Base-by-base conservation (phyloP, 1,140 invertebrate species). In the Drosophila murphyi region DNA sequence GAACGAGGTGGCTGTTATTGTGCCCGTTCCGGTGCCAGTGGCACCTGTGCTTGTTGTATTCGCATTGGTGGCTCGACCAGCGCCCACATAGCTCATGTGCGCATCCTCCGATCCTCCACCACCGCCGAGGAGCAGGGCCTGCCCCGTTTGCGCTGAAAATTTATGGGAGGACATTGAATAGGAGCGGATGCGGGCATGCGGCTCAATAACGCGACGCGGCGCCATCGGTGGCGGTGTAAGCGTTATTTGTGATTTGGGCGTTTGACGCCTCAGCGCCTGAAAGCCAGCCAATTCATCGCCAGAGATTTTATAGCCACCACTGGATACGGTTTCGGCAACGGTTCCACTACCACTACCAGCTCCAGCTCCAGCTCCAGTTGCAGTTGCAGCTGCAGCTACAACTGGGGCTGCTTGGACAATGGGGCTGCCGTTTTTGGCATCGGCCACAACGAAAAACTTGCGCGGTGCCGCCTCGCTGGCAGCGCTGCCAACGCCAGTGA, bases 121-220 rank as follows among this genome's bases (percentile, higher is more conserved):
- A n/a, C 39, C 39, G n/a, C n/a, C 50, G 29, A 54, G 78, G 31
- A 75, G 50, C 4, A 52, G 29, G 31, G 55, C 50, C 8, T 65
- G 76, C 3, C 10, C 39, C 39, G 59, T 45, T 62, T 68, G 68
- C 2, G 82, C 91, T 92, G 91, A 63, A 91, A 92, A 37, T 89
- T 92, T 90, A 92, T 91, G 72, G 72, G 91, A 90, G 55, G 86
- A 82, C 55, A 92, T 61, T 92, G 91, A 92, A 41, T 71, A 78
- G 54, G 89, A 92, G 54, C 91, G 91, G 43, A 80, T 92, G 52
- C 91, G 55, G 45, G 87, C 57, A 34, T 71, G 68, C 4, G 72
- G 59, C 60, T 92, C 91, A 54, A 76, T 62, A 71, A 82, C 61
- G 67, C 80, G 90, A 52, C 91, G 81, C 31, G 78, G 82, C 65